These are phyloP conservation scores for Poeciliopsis prolifica DNA, from an alignment of 2,113 vertebrate genomes.

Conservation along the genomic window DNA sequence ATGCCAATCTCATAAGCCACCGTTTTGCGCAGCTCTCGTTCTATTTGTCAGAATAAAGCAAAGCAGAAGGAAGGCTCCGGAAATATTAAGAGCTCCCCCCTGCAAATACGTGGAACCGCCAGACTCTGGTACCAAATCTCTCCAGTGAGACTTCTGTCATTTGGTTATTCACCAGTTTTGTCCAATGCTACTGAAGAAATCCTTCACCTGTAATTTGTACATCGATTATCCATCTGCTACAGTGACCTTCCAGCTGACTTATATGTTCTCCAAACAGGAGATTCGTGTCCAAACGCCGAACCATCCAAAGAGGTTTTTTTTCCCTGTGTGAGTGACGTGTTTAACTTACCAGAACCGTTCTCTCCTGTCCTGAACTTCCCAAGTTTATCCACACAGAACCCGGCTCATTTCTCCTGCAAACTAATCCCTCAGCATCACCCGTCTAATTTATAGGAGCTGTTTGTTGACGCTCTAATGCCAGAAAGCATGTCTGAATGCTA, in stretches of 20 bases:
- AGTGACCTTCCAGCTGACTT: neutral
- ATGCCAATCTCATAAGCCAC: constrained; percentile 1
- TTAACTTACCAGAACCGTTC: neutral
- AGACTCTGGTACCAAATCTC: neutral
- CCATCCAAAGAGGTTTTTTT: neutral
- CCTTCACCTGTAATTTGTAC: neutral
- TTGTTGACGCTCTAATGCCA: neutral
- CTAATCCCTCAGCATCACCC: neutral
- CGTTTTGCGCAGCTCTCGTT: neutral
- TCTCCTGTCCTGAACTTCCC: neutral
- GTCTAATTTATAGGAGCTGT: neutral
- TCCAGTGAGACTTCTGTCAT: neutral
- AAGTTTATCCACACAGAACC: neutral
- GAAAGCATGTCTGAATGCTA: neutral
- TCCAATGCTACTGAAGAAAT: neutral
- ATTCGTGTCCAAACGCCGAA: too few relatives aligned
- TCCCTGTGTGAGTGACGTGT: neutral
- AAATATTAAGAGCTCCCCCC: neutral
- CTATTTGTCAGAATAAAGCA: neutral
- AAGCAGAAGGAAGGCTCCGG: neutral
- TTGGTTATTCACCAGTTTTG: neutral
- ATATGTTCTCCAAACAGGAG: neutral
- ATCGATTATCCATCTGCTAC: neutral
- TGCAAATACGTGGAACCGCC: neutral
- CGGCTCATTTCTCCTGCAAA: neutral